phyloP scores from a whole-genome alignment of 2,797 vertebrate genomes.

The Typhlichthys subterraneus region DNA sequence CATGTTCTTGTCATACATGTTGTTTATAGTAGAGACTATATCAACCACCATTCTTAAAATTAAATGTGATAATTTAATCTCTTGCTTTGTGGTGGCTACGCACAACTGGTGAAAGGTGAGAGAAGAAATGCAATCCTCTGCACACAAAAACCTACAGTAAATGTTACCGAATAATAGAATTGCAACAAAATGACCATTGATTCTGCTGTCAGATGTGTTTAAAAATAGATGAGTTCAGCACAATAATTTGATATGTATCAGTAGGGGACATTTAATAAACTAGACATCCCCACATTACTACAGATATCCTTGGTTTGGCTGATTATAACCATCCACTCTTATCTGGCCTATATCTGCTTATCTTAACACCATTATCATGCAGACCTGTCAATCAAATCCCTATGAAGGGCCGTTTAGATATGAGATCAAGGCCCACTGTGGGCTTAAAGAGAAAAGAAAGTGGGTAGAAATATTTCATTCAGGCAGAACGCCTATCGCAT shows the following conservation, averaged over 20 bases:
- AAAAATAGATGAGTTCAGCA: constrained; percentile 11
- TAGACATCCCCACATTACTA: constrained; percentile 42
- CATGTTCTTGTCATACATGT: too few species aligned
- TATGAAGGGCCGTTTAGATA: constrained; percentile 55
- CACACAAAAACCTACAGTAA: too few species aligned
- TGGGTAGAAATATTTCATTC: not conserved
- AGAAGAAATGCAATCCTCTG: too few species aligned
- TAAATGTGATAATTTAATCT: too few species aligned
- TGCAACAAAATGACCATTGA: too few species aligned
- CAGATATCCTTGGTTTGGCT: constrained; percentile 44
- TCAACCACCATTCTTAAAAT: too few species aligned
- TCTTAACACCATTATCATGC: constrained; percentile 35
- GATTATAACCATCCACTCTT: constrained; percentile 66
- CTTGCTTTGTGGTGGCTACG: too few species aligned
- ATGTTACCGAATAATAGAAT: too few species aligned
- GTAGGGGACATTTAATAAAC: constrained; percentile 43
- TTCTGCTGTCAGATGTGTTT: not conserved
- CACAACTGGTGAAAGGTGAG: too few species aligned
- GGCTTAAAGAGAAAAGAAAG: constrained; percentile 26
- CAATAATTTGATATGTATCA: constrained; percentile 20
- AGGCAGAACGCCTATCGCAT: constrained; percentile 37
- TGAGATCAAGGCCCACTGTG: constrained; percentile 43
- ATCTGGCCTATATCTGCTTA: constrained; percentile 48
- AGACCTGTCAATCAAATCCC: constrained; percentile 62
- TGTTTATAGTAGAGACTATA: too few species aligned